Evolutionary conservation across 30 jellyfish, hydroid and myxozoan species (phyloP), one percentile per base, ranked within the genome.

Genomic region (Hydractinia symbiolongicarpus): DNA sequence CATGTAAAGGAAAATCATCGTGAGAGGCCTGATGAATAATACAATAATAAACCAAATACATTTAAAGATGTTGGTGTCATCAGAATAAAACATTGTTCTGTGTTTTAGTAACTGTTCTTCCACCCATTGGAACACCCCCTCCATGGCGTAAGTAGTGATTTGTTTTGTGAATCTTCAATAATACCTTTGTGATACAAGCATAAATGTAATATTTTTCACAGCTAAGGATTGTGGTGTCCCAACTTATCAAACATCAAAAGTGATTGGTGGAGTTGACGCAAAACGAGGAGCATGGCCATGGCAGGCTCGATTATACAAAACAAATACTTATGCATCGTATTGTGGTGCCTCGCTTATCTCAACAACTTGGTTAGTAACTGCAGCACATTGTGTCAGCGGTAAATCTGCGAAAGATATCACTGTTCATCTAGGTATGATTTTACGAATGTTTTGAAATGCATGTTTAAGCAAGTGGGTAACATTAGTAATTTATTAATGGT

Each of bases 211-310:
- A 30, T 30, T 72, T 17, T 30, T 7, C 62, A 7, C 4, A 72
- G 81, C 81, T 17, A 72, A 7, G 7, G 81, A 72, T 0, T 72
- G 81, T 53, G 81, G 81, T 7, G n/a, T 72, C 44, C n/a, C 81
- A 72, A n/a, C 58, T 7, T 55, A 15, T 49, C 81, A 49, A 7
- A 30, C 53, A 53, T 5, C 9, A 20, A 72, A 15, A 72, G 81
- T 72, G 17, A 72, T 72, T 72, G 58, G 62, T 1, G 81, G 81
- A 7, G 51, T 17, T 49, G 81, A 72, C 30, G 58, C 81, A 30
- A 52, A 21, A 44, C 81, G 60, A 30, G 81, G 81, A 7, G 44
- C 81, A 5, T 72, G 81, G 81, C 81, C 81, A 20, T 72, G 81
- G 81, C 58, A 30, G 10, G 81, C 81, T 15, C 67, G 81, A 7